Evolutionary conservation across 2,797 vertebrate species (phyloP).

Genomic region (Myotis daubentonii): DNA sequence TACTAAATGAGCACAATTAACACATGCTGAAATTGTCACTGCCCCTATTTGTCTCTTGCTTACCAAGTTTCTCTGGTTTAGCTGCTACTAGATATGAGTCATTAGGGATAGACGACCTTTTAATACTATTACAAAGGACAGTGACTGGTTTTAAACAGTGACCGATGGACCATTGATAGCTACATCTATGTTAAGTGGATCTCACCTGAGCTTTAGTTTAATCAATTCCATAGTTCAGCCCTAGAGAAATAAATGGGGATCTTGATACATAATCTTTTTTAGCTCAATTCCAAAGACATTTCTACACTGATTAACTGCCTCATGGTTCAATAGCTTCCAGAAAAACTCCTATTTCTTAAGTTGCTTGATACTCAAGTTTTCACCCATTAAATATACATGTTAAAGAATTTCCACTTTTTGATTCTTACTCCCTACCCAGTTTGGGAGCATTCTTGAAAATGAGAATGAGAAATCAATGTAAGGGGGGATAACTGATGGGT

Average conservation of each 20-base stretch:
- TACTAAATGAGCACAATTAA: neutral
- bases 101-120: neutral
- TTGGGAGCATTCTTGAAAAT: slow-evolving; percentile 27
- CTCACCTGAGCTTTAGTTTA: slow-evolving; percentile 45
- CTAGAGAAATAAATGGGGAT: slow-evolving; percentile 35
- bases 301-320: slow-evolving; percentile 56
- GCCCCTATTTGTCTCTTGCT: neutral
- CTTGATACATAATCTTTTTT: neutral
- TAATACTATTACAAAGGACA: neutral
- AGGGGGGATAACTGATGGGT: neutral
- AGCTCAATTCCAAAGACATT: slow-evolving; percentile 42
- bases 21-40: neutral
- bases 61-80: slow-evolving; percentile 35
- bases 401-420: slow-evolving; percentile 44
- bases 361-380: slow-evolving; percentile 15
- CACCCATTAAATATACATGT: slow-evolving; percentile 16
- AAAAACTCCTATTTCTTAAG: slow-evolving; percentile 53
- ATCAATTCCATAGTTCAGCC: slow-evolving; percentile 45
- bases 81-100: neutral
- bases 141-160: neutral
- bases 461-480: slow-evolving; percentile 9
- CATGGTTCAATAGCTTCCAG: slow-evolving; percentile 40
- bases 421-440: slow-evolving; percentile 1
- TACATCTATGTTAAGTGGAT: neutral
- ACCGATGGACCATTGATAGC: neutral